Percentiles rank a stretch among this genome's conserved stretches.
Evolutionary conservation across 1,140 invertebrate species (phyloP).

Genomic region (Geopemphigus sp.): DNA sequence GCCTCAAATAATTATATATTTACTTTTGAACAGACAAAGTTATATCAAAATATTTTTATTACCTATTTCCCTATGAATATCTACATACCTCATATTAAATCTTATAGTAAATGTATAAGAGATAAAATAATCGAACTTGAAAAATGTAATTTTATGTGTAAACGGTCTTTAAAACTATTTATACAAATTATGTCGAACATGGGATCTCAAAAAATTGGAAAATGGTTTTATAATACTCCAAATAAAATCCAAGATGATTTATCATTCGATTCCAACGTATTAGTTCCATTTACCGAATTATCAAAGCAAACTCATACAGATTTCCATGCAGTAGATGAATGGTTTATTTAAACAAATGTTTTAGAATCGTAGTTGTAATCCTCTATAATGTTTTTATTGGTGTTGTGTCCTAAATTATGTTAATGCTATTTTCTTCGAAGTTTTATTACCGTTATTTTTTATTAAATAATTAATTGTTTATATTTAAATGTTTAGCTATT

Average conservation of each 20-base stretch:
- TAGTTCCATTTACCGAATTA: background rate
- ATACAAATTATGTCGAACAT: conserved; percentile 12
- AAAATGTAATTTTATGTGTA: background rate
- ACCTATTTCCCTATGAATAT: background rate
- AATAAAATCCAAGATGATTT: conserved; percentile 31
- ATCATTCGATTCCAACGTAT: background rate
- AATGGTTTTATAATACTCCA: conserved; percentile 39
- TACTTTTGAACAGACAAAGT: conserved; percentile 27
- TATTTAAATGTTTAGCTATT: too few species aligned
- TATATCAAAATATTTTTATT: background rate
- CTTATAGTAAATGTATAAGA: background rate
- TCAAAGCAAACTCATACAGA: background rate
- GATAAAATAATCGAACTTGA: background rate
- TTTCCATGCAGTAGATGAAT: background rate
- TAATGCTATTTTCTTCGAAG: background rate
- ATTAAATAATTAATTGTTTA: too few species aligned
- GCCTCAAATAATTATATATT: conserved; percentile 2
- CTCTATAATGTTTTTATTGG: background rate
- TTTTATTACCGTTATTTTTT: background rate
- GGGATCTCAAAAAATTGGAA: background rate
- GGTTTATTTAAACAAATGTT: background rate
- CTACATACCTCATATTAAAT: background rate
- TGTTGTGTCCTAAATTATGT: conserved; percentile 25
- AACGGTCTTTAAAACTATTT: background rate
- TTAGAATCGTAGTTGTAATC: background rate